Conservation (phyloP, 2,888 invertebrate genomes). For the Orchestes rusci region DNA sequence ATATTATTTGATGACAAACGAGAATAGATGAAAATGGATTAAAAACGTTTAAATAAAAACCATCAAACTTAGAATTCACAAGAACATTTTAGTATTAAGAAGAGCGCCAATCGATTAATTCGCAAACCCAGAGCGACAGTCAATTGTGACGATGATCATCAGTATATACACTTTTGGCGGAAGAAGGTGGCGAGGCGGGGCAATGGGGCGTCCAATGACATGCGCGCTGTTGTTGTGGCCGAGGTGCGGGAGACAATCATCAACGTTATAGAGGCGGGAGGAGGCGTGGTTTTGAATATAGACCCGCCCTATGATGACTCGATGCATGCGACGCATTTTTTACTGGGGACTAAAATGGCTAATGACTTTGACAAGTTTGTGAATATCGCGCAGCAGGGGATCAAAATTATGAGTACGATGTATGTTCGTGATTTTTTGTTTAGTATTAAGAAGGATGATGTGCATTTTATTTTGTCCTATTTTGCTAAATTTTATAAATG, state of each 20-base stretch:
- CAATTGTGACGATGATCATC: slow-evolving; percentile 39
- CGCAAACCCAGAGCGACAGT: slow-evolving; percentile 62
- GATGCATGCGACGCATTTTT: slow-evolving; percentile 61
- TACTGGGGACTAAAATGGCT: slow-evolving; percentile 52
- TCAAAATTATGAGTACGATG: slow-evolving; percentile 38
- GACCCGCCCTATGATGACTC: slow-evolving; percentile 53
- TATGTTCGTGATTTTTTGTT: slow-evolving; percentile 39
- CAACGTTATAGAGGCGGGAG: slow-evolving; percentile 71
- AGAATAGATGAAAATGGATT: too few species aligned
- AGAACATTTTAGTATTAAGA: too few species aligned
- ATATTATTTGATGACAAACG: too few species aligned
- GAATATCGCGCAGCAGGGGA: slow-evolving; percentile 39
- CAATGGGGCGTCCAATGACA: slow-evolving; percentile 43
- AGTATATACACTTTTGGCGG: slow-evolving; percentile 52
- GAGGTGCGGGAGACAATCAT: slow-evolving; percentile 55
- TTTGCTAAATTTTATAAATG: too few species aligned
- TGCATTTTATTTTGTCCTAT: too few species aligned
- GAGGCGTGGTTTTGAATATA: slow-evolving; percentile 58
- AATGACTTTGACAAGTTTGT: slow-evolving; percentile 35
- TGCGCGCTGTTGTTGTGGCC: slow-evolving; percentile 53
- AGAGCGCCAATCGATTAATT: too few species aligned
- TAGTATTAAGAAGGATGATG: slow-evolving; percentile 25
- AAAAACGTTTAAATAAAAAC: too few species aligned
- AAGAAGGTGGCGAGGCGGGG: slow-evolving; percentile 44
- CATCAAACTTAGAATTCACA: too few species aligned